Percentiles rank a stretch among this genome's conserved stretches.
phyloP scores from a whole-genome alignment of 2,888 invertebrate genomes.

The Piscicola geometra region DNA sequence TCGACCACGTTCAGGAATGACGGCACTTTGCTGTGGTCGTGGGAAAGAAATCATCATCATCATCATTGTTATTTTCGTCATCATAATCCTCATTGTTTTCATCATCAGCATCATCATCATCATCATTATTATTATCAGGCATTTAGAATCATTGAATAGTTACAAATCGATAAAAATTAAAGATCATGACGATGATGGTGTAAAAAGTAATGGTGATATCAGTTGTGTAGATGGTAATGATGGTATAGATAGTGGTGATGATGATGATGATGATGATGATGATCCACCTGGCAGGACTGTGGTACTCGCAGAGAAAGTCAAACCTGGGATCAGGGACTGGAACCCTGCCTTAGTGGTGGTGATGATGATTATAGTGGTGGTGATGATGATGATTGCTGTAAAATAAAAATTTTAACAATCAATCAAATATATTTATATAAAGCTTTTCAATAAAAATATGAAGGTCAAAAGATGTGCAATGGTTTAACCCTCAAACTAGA shows the following conservation, averaged over 20 bases:
- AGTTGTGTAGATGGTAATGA: neutral
- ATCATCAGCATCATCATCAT: too few relatives aligned
- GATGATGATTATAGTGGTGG: too few relatives aligned
- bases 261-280: too few relatives aligned
- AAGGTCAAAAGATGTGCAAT: too few relatives aligned
- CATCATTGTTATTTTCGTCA: too few relatives aligned
- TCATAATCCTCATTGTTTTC: too few relatives aligned
- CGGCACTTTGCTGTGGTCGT: slow-evolving; percentile 79
- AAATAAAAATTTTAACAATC: too few relatives aligned
- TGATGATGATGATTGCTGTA: too few relatives aligned
- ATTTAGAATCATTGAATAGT: neutral
- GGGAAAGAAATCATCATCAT: neutral
- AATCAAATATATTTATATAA: neutral
- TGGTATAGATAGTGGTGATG: too few relatives aligned
- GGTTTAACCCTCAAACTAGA: too few relatives aligned
- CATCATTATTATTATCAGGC: neutral
- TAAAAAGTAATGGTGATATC: neutral
- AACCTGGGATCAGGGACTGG: slow-evolving; percentile 92
- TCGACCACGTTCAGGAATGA: slow-evolving; percentile 95
- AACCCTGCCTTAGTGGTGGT: slow-evolving; percentile 61
- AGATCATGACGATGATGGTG: neutral
- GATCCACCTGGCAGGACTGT: slow-evolving; percentile 83
- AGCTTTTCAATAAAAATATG: neutral
- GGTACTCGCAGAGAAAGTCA: slow-evolving; percentile 85
- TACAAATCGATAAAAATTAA: neutral